Conservation (phyloP, 2,888 invertebrate species). For the Pseudococcus longispinus region DNA sequence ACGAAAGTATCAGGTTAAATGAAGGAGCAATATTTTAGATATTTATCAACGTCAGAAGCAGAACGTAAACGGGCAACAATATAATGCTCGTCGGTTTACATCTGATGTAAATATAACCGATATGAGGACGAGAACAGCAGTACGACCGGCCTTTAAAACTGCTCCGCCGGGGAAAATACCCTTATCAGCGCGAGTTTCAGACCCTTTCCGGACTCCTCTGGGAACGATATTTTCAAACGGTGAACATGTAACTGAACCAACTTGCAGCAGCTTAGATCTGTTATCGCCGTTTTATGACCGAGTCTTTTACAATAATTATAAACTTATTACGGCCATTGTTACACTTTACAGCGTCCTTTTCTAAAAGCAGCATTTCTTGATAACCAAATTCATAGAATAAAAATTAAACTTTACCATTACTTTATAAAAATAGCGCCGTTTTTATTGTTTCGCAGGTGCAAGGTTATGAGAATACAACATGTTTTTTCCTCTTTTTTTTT, state of each 20-base stretch:
- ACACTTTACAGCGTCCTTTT: conserved; percentile 41
- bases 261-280: conserved; percentile 54
- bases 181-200: conserved; percentile 53
- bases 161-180: conserved; percentile 49
- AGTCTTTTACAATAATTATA: conserved; percentile 56
- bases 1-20: conserved; percentile 55
- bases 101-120: conserved; percentile 54
- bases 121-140: conserved; percentile 49
- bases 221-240: conserved; percentile 48
- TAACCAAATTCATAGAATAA: conserved; percentile 9
- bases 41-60: conserved; percentile 55
- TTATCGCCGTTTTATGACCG: conserved; percentile 56
- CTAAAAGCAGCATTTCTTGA: conserved; percentile 25
- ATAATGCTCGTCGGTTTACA: conserved; percentile 44
- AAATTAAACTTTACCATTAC: conserved; percentile 18
- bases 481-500: neutral
- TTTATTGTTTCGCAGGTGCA: conserved; percentile 33
- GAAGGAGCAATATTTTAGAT: conserved; percentile 56
- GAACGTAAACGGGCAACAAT: conserved; percentile 54
- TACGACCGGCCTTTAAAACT: conserved; percentile 49
- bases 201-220: conserved; percentile 50
- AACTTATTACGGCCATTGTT: conserved; percentile 55
- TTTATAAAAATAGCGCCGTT: neutral
- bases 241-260: conserved; percentile 55
- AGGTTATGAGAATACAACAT: neutral